Percentiles rank a stretch among this genome's conserved stretches.
These are phyloP conservation scores for Dendrolimus punctatus DNA, from an alignment of 1,140 invertebrate species.

Conservation along the genomic window DNA sequence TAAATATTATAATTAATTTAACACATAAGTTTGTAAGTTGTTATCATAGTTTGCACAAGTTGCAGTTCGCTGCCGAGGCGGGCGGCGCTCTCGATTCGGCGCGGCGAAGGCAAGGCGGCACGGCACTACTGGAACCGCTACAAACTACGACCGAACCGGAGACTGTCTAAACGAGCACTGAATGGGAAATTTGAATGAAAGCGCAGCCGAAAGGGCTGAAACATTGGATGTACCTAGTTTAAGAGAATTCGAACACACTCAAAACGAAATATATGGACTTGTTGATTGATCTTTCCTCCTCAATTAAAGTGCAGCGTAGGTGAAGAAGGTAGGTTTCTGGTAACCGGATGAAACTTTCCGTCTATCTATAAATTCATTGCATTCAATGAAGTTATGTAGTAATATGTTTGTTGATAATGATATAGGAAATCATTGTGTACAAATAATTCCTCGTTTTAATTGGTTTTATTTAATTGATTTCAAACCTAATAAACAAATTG, in stretches of 20 bases:
- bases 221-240: slow-evolving; percentile 9
- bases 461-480: no score
- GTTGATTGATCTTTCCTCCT: slow-evolving; percentile 1
- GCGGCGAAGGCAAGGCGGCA: slow-evolving; percentile 1
- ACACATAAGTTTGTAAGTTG: no score
- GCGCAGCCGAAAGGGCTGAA: slow-evolving; percentile 20
- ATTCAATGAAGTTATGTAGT: no score
- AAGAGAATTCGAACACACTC: slow-evolving; percentile 3
- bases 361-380: no score
- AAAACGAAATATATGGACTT: slow-evolving; percentile 4
- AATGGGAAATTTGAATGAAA: slow-evolving; percentile 24
- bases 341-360: neutral
- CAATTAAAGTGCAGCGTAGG: neutral
- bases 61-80: no score
- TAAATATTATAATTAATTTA: no score
- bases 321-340: slow-evolving; percentile 1
- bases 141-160: slow-evolving; percentile 23
- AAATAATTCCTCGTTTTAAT: no score
- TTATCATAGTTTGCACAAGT: no score
- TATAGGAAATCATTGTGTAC: no score
- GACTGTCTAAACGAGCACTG: slow-evolving; percentile 33
- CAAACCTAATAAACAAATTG: no score
- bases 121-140: neutral
- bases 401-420: no score
- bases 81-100: no score